Evolutionary conservation across 2,888 invertebrate genomes (phyloP), one percentile per base, ranked within the genome.

Genomic region (Unio delphinus): DNA sequence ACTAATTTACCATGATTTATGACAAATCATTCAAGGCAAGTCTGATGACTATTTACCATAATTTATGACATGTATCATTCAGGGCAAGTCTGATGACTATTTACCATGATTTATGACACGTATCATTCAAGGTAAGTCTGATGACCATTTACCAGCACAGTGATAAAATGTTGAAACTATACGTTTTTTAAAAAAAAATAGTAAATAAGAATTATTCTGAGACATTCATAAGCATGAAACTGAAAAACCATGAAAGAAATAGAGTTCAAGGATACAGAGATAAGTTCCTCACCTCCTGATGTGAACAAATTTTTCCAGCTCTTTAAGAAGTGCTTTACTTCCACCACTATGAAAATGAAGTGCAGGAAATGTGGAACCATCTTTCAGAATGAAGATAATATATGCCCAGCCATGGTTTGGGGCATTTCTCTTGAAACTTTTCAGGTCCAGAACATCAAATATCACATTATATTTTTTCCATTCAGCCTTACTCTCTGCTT

Each of bases 301-400:
- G 92, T 92, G 58, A 90, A 92, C 60, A 93, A 88, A 91, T 80
- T 89, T 88, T 70, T 91, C 90, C 63, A 92, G 81, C 65, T 89
- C 89, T 71, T 88, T 88, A 69, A 92, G 92, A 83, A 97, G 94
- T 68, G 93, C 93, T 83, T 95, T 95, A 0, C 95, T 95, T 82
- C 96, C 96, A 0, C 95, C 95, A 80, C 95, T 93, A 88, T 95
- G 95, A 90, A 97, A 97, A 87, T 95, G 94, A 87, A 97, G 95
- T 7, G 95, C 94, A 75, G 94, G 94, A 80, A 94, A 93, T 85
- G 93, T 93, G 1, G 94, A 93, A 64, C 94, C 92, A 89, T 94
- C 93, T 76, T 93, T 93, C 78, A 94, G 93, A 80, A 94, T 93
- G 78, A 96, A 93, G 60, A 90, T 88, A 20, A 90, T 80, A 73